These are phyloP conservation scores for Phenganax stokvisi DNA, from an alignment of 92 coral and sea anemone species.

Conservation along the genomic window DNA sequence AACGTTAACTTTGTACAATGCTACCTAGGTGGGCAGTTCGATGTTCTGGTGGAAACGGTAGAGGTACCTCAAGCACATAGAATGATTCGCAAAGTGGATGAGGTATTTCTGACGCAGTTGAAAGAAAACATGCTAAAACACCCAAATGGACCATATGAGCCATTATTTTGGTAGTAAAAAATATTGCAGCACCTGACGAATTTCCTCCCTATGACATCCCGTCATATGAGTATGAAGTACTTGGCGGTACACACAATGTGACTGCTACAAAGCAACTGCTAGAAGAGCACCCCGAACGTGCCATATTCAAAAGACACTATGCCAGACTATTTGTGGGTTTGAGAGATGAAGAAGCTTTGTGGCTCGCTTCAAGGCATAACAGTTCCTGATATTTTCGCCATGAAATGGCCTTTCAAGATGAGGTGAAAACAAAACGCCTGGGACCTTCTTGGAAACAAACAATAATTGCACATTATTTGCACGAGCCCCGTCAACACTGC, in stretches of 20 bases:
- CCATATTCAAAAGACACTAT: conserved; percentile 19
- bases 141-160: conserved; percentile 31
- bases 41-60: not conserved
- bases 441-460: too few species aligned
- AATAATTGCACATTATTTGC: too few species aligned
- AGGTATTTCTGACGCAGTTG: too few species aligned
- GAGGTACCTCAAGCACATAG: conserved; percentile 1
- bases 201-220: not conserved
- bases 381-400: not conserved
- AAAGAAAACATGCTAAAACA: conserved; percentile 9
- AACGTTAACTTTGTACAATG: not conserved
- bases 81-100: conserved; percentile 11
- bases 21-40: not conserved
- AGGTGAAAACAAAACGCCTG: not conserved
- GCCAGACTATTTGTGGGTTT: conserved; percentile 45
- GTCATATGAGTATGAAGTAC: conserved; percentile 42
- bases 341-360: not conserved
- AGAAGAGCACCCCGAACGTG: conserved; percentile 15
- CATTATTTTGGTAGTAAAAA: conserved; percentile 34
- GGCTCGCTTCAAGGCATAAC: not conserved
- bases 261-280: conserved; percentile 44
- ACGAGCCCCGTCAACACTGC: too few species aligned
- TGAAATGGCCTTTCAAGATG: not conserved
- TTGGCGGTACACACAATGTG: conserved; percentile 48
- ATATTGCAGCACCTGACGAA: too few species aligned